These are phyloP conservation scores for Drosophila kurseongensis DNA, from an alignment of 1,140 invertebrate species.

Conservation along the genomic window DNA sequence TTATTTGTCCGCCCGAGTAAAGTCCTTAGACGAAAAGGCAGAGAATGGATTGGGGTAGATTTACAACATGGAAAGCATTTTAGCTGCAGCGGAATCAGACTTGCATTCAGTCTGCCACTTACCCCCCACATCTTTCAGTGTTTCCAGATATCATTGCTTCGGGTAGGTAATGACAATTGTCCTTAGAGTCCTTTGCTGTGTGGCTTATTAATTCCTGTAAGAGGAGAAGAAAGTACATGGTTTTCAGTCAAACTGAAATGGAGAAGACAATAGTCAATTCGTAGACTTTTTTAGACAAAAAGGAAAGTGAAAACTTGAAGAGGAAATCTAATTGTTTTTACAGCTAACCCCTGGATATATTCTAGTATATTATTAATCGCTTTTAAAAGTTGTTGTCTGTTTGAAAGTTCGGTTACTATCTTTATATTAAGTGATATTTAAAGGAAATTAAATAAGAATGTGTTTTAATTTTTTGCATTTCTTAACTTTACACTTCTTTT, in stretches of 20 bases:
- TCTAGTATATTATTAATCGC: too few species aligned
- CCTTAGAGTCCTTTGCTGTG: constrained; percentile 31
- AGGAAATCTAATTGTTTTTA: constrained; percentile 1
- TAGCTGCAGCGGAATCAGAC: constrained; percentile 56
- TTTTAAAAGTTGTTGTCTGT: too few species aligned
- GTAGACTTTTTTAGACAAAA: not conserved
- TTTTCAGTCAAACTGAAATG: constrained; percentile 4
- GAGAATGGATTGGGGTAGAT: constrained; percentile 3
- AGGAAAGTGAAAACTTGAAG: not conserved
- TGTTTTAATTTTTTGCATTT: too few species aligned
- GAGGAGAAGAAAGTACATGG: not conserved
- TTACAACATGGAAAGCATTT: constrained; percentile 77
- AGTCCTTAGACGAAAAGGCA: constrained; percentile 40
- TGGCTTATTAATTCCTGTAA: constrained; percentile 38
- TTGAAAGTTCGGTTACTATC: too few species aligned
- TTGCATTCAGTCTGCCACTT: constrained; percentile 21
- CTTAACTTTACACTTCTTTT: too few species aligned
- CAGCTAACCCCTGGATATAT: not conserved
- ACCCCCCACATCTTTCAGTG: not conserved
- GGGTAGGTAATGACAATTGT: constrained; percentile 59
- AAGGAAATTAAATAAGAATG: too few species aligned
- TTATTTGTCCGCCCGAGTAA: constrained; percentile 69
- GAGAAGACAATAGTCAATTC: constrained; percentile 16
- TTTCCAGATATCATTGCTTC: constrained; percentile 25
- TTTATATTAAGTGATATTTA: too few species aligned